Base-by-base conservation (phyloP, 2,888 invertebrate genomes). In the Stegophylla sp. region DNA sequence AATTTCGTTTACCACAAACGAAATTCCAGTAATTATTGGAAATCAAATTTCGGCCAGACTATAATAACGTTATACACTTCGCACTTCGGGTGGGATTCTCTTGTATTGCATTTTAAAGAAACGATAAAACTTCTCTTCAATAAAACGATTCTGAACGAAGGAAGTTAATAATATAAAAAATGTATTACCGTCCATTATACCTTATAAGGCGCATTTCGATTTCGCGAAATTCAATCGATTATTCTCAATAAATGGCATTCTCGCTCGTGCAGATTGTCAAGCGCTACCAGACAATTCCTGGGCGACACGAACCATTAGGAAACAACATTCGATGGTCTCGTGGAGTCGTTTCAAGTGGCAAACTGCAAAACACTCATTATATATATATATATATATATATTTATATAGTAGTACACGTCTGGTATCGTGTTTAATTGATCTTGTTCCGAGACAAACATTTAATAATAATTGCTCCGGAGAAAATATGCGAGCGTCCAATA, bases 281-380 rank as follows among this genome's bases (percentile, higher is more conserved):
- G 64, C 13, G 41, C 7, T 13, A n/a, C 64, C 53, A n/a, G 48
- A 66, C 66, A 13, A n/a, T n/a, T 76, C 66, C 41, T 67, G 66
- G 76, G 76, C 66, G 76, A 76, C 66, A 43, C 41, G 13, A 73
- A 28, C 73, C 72, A 73, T 59, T 73, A 73, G 43, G 23, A n/a
- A n/a, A n/a, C n/a, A n/a, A n/a, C 72, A n/a, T 73, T 59, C 43
- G 43, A 73, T 73, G 34, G n/a, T 51, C 51, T 69, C 51, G 43
- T n/a, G 59, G 43, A 73, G 72, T 73, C 59, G 26, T 73, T 59
- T 45, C 73, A 61, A 45, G 26, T 45, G 43, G 43, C 10, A 3
- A 0, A 10, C 12, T 3, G 17, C 51, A 9, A 15, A n/a, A 41
- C 20, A 17, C 26, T 28, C 7, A n/a, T 34, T 34, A 34, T 34